These are phyloP conservation scores for Ormia ochracea DNA, from an alignment of 2,888 invertebrate species.

Conservation along the genomic window DNA sequence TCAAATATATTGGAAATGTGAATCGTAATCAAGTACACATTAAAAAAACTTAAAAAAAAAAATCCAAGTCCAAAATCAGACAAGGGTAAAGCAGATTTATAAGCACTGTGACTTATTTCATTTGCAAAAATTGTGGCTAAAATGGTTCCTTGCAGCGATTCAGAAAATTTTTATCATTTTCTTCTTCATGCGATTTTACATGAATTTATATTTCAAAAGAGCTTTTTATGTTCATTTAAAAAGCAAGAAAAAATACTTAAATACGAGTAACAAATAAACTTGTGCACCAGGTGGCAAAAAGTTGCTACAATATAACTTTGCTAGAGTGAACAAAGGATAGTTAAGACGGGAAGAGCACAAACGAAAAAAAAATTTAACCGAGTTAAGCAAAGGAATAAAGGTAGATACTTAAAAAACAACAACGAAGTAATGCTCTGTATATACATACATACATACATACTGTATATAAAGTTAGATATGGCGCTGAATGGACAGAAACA, in stretches of 20 bases:
- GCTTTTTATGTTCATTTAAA: not conserved
- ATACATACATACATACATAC: too few species aligned
- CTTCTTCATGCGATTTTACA: not conserved
- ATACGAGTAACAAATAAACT: constrained; percentile 2
- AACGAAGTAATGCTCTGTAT: not conserved
- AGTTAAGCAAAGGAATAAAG: not conserved
- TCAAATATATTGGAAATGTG: too few species aligned
- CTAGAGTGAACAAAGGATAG: constrained; percentile 5
- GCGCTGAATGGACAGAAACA: constrained; percentile 12
- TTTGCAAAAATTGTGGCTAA: too few species aligned
- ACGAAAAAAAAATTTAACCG: constrained; percentile 8
- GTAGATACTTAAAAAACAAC: too few species aligned
- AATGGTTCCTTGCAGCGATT: too few species aligned
- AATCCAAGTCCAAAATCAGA: too few species aligned
- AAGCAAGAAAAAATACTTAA: not conserved
- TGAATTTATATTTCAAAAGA: not conserved
- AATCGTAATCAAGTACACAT: too few species aligned
- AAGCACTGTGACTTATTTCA: too few species aligned
- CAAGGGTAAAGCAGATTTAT: too few species aligned
- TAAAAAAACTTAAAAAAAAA: too few species aligned
- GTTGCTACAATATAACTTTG: not conserved
- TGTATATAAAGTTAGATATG: constrained; percentile 8
- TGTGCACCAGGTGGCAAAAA: constrained; percentile 27
- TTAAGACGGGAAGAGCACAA: not conserved
- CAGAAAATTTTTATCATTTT: not conserved